Percentiles rank a stretch among this genome's conserved stretches.
Conservation (phyloP, 37 sponge, comb jelly and placozoan genomes). For the Oopsacas minuta region DNA sequence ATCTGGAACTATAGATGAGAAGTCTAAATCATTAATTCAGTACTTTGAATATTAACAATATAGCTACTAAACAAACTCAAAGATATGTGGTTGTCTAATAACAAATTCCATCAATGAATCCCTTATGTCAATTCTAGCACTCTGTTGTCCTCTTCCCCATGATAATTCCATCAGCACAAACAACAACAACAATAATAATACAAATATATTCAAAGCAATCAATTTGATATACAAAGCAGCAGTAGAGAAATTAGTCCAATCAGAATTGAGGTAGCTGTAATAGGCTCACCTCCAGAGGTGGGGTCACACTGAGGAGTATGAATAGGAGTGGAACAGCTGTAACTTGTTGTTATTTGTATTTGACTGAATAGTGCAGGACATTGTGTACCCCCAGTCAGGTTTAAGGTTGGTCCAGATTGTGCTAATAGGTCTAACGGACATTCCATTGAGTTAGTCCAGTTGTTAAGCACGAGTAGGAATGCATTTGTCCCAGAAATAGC, state of each 20-base stretch:
- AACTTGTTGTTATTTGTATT: not conserved
- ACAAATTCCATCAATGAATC: too few species aligned
- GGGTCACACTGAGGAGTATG: not conserved
- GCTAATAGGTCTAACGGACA: not conserved
- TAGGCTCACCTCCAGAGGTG: not conserved
- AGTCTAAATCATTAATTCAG: too few species aligned
- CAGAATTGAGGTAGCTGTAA: not conserved
- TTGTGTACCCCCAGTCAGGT: not conserved
- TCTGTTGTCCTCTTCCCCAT: too few species aligned
- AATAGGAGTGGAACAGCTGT: conserved; percentile 5
- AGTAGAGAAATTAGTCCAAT: not conserved
- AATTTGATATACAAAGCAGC: not conserved
- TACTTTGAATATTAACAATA: too few species aligned
- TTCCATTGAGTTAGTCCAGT: not conserved
- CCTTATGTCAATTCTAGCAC: too few species aligned
- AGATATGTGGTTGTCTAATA: too few species aligned
- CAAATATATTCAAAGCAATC: conserved; percentile 6
- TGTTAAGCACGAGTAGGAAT: not conserved
- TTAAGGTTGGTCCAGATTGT: not conserved
- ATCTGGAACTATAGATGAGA: too few species aligned
- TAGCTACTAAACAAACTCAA: too few species aligned
- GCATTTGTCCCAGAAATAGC: not conserved
- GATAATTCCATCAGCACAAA: too few species aligned
- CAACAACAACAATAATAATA: not conserved
- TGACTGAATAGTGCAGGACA: conserved; percentile 4